Evolutionary conservation across 2,797 vertebrate genomes (phyloP), one percentile per base, ranked within the genome.

Genomic region (Microchirus variegatus): DNA sequence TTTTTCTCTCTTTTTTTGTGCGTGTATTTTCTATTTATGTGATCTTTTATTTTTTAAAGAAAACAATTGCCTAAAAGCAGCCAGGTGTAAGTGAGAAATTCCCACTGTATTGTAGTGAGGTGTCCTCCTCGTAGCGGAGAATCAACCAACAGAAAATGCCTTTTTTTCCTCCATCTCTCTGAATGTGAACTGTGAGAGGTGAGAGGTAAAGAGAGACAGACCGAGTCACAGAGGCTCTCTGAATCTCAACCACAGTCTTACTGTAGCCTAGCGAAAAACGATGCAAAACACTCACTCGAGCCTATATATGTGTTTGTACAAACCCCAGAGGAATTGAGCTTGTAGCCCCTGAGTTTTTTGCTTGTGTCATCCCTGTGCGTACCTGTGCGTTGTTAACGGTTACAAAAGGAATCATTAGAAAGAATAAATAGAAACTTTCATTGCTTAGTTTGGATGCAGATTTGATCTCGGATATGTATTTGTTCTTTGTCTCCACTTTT

Each of bases 121-220:
- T 72, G 58, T 80, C 66, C 79, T 82, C 85, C 80, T 85, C 53
- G 88, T 87, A 89, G 89, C 84, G 75, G 83, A 80, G 82, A 76
- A 77, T 75, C 59, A 66, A 78, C 74, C 70, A 82, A 87, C 83
- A 83, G 77, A 87, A 88, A 76, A 88, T 90, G 87, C 88, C 87
- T 90, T 90, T 44, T 44, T 85, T 89, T 83, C 89, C 88, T 87
- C 87, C 77, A 77, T 88, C 83, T 92, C 85, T 90, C 73, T 89
- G 91, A 93, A 92, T 93, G 91, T 92, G 74, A 86, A 81, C 79
- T 82, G 81, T 89, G 86, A 87, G 81, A 85, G 75, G 77, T 73
- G 80, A 47, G 68, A 70, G 78, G 68, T 82, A 62, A 76, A 65
- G 81, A 61, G 77, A 74, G 75, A 76, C 74, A 4, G 70, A 51